These are phyloP conservation scores for Drosophila picticornis DNA, from an alignment of 2,888 invertebrate species.

Conservation along the genomic window DNA sequence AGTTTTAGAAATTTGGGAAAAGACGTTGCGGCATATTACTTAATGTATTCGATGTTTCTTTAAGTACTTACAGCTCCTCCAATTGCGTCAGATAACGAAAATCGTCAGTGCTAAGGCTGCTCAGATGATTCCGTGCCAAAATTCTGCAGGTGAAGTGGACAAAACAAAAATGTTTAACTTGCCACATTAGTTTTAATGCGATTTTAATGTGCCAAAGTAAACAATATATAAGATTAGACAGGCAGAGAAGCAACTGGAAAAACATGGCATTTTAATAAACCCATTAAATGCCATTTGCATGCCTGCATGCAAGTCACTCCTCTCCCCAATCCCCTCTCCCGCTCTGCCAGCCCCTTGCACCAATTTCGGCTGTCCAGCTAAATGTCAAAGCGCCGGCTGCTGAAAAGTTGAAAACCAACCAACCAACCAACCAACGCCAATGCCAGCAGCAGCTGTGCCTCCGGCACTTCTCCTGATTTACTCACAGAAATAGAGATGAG, in stretches of 20 bases:
- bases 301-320: conserved; percentile 6
- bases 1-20: not conserved
- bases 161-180: conserved; percentile 5
- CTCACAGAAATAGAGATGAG: not conserved
- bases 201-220: conserved; percentile 61
- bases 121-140: conserved; percentile 82
- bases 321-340: not conserved
- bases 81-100: conserved; percentile 78
- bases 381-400: conserved; percentile 42
- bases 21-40: not conserved
- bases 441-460: conserved; percentile 62
- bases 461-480: conserved; percentile 14
- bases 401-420: conserved; percentile 43
- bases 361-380: not conserved
- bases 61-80: conserved; percentile 81
- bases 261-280: conserved; percentile 69
- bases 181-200: conserved; percentile 53
- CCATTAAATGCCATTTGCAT: conserved; percentile 65
- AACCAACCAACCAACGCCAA: conserved; percentile 27
- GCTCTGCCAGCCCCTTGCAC: not conserved
- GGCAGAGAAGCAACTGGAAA: conserved; percentile 13
- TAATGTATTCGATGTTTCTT: not conserved
- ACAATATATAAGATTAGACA: conserved; percentile 19
- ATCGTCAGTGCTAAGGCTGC: conserved; percentile 69
- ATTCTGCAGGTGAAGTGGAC: conserved; percentile 66